Evolutionary conservation across 2,888 invertebrate species (phyloP).

Genomic region (Lithophane socia): DNA sequence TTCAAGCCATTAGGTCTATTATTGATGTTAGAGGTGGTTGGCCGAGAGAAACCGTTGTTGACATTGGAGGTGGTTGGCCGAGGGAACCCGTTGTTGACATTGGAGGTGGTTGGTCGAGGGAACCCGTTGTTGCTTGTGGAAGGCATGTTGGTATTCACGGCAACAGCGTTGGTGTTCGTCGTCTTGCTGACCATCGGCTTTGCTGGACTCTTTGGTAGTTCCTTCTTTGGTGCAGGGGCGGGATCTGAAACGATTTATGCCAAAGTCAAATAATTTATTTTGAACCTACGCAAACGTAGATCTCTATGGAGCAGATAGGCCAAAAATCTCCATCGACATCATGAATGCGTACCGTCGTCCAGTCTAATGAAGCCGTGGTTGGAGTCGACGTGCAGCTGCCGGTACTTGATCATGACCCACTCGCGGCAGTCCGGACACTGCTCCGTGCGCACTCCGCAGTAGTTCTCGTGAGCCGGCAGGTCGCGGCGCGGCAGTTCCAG

Average conservation of each 20-base stretch:
- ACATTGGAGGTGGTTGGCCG: constrained; percentile 17
- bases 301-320: neutral
- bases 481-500: constrained; percentile 91
- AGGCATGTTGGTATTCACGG: constrained; percentile 36
- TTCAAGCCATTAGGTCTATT: constrained; percentile 55
- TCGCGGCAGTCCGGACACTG: constrained; percentile 92
- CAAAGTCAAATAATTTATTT: neutral
- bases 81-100: neutral
- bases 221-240: constrained; percentile 72
- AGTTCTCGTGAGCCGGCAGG: constrained; percentile 91
- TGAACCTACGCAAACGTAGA: neutral
- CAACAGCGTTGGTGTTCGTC: constrained; percentile 18
- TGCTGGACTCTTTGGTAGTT: constrained; percentile 52
- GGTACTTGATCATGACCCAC: constrained; percentile 93
- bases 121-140: constrained; percentile 53
- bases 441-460: constrained; percentile 93
- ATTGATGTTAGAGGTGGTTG: constrained; percentile 39
- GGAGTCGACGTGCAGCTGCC: constrained; percentile 91
- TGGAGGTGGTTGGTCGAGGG: constrained; percentile 18
- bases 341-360: constrained; percentile 87
- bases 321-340: too few species aligned
- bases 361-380: constrained; percentile 92
- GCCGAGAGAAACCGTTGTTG: constrained; percentile 32
- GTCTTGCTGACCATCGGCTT: constrained; percentile 44
- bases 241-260: constrained; percentile 66